Conservation (phyloP, 2,888 invertebrate genomes). For the Drosophila anomalata region DNA sequence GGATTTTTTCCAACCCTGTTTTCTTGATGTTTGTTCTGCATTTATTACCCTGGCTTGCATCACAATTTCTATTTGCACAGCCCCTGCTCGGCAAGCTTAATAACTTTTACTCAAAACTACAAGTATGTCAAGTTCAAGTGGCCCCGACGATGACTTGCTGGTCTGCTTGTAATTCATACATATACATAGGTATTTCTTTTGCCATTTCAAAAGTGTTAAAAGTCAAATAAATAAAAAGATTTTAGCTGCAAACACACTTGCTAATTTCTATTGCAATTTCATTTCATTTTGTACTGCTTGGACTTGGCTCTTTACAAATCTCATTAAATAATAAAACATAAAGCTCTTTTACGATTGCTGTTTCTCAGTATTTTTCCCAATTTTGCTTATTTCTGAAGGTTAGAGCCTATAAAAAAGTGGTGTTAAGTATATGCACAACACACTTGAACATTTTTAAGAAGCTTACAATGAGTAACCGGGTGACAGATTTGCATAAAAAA, state of each 20-base stretch:
- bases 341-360: conserved; percentile 11
- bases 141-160: conserved; percentile 40
- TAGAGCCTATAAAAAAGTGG: conserved; percentile 35
- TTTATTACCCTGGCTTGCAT: conserved; percentile 49
- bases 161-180: conserved; percentile 12
- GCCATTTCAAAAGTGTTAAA: conserved; percentile 58
- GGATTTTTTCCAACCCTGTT: conserved; percentile 7
- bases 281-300: conserved; percentile 30
- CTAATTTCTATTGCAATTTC: conserved; percentile 63
- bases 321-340: conserved; percentile 31
- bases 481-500: conserved; percentile 25
- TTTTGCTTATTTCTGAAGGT: conserved; percentile 45
- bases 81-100: conserved; percentile 39
- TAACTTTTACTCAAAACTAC: conserved; percentile 66
- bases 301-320: conserved; percentile 26
- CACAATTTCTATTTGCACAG: conserved; percentile 57
- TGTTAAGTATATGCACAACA: conserved; percentile 33
- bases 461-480: conserved; percentile 28
- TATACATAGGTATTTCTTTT: conserved; percentile 17
- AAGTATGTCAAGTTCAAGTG: conserved; percentile 74
- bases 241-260: conserved; percentile 48
- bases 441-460: conserved; percentile 24
- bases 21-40: conserved; percentile 49
- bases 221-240: conserved; percentile 43
- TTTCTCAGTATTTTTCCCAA: conserved; percentile 24